phyloP scores from a whole-genome alignment of 2,113 vertebrate species.

The Chloropsis cyanopogon region DNA sequence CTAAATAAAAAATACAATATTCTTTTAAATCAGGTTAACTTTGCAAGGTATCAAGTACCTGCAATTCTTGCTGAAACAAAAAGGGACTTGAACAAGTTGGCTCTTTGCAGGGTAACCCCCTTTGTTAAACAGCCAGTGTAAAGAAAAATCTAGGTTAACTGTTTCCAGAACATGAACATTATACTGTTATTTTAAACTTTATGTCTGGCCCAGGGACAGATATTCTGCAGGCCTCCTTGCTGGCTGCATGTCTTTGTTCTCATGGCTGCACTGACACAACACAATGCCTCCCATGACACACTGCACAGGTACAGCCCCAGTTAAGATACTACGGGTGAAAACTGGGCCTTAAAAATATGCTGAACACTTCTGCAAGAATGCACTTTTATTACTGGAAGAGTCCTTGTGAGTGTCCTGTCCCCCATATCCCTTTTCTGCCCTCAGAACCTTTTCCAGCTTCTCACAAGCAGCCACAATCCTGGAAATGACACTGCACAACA shows the following conservation, averaged over 20 bases:
- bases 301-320: neutral
- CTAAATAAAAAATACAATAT: neutral
- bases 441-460: neutral
- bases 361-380: neutral
- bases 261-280: neutral
- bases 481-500: neutral
- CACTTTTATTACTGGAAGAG: neutral
- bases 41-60: neutral
- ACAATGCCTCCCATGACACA: accelerated
- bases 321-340: neutral
- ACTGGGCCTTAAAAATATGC: neutral
- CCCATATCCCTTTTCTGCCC: neutral
- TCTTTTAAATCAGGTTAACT: neutral
- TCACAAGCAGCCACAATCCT: neutral
- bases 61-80: neutral
- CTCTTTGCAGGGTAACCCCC: neutral
- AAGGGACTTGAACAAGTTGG: neutral
- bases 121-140: neutral
- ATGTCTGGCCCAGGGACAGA: neutral
- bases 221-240: neutral
- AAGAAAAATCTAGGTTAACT: neutral
- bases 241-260: neutral
- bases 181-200: neutral
- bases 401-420: neutral
- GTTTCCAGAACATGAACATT: neutral